A percentile compares a stretch with the other conserved stretches of the same genome.
phyloP scores from a whole-genome alignment of 1,140 invertebrate species.

The Ips typographus region DNA sequence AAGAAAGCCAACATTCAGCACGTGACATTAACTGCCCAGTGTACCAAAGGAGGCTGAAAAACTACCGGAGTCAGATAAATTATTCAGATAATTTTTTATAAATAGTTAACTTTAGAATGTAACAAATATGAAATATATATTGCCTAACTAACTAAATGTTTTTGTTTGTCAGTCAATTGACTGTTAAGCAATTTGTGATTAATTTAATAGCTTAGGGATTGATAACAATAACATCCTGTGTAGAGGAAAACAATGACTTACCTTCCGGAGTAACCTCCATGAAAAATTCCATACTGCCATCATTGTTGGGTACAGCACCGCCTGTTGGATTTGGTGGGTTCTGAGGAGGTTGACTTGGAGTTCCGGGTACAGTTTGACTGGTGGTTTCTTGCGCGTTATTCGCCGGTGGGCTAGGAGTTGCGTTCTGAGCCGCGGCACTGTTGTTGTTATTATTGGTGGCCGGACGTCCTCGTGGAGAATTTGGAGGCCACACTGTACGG shows the following conservation, averaged over 20 bases:
- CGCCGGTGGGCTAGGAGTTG: background rate
- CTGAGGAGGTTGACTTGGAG: background rate
- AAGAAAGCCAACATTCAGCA: no score
- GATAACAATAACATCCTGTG: constrained; percentile 34
- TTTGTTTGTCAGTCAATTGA: no score
- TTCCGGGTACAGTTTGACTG: background rate
- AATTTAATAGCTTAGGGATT: background rate
- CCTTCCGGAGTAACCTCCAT: constrained; percentile 69
- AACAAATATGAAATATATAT: no score
- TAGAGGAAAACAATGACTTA: constrained; percentile 47
- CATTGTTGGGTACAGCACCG: constrained; percentile 23
- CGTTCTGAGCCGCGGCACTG: background rate
- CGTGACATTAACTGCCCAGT: no score
- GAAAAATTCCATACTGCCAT: constrained; percentile 62
- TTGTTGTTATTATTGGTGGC: constrained; percentile 11
- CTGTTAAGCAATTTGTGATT: no score
- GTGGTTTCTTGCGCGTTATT: background rate
- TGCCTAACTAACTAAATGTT: no score
- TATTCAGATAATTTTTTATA: no score
- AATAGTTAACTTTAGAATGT: no score
- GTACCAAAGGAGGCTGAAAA: no score
- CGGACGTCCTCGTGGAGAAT: background rate
- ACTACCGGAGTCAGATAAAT: no score
- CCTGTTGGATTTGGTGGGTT: constrained; percentile 6
- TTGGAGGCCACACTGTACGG: constrained; percentile 22